Conservation (phyloP, 2,113 vertebrate species). For the Chroicocephalus ridibundus region DNA sequence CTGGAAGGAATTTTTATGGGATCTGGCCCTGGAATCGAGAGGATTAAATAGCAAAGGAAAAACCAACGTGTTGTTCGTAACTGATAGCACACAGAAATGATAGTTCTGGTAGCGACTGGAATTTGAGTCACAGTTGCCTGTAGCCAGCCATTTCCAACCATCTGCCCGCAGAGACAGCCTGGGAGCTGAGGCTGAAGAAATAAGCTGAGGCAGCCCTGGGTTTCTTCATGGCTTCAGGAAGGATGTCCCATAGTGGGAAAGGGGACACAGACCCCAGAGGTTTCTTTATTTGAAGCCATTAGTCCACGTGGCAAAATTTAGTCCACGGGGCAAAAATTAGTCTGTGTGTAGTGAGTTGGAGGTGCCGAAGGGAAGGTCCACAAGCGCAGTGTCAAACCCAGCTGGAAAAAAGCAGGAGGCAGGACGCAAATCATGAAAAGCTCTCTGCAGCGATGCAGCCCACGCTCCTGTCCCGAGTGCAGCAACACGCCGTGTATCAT, state of each 20-base stretch:
- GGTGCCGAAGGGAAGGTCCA: neutral
- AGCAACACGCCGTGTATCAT: neutral
- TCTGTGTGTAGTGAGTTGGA: neutral
- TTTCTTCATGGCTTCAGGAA: neutral
- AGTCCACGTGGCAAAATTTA: neutral
- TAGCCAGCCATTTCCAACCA: neutral
- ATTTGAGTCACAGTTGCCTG: conserved; percentile 14
- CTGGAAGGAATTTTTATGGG: conserved; percentile 72
- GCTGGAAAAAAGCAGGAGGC: neutral
- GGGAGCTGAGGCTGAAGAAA: neutral
- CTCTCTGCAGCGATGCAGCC: neutral
- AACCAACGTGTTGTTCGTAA: conserved; percentile 28
- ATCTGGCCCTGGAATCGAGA: conserved; percentile 42
- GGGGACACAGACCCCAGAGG: neutral
- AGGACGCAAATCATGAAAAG: neutral
- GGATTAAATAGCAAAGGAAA: conserved; percentile 56
- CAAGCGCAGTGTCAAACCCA: neutral
- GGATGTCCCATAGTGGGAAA: neutral
- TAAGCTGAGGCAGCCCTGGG: neutral
- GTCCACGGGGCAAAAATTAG: neutral
- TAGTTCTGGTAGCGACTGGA: conserved; percentile 40
- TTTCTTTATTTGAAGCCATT: neutral
- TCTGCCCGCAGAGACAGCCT: neutral
- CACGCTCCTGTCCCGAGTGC: neutral
- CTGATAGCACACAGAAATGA: conserved; percentile 19